Base-by-base conservation (phyloP, 2,113 vertebrate species). In the Pyrgilauda ruficollis region DNA sequence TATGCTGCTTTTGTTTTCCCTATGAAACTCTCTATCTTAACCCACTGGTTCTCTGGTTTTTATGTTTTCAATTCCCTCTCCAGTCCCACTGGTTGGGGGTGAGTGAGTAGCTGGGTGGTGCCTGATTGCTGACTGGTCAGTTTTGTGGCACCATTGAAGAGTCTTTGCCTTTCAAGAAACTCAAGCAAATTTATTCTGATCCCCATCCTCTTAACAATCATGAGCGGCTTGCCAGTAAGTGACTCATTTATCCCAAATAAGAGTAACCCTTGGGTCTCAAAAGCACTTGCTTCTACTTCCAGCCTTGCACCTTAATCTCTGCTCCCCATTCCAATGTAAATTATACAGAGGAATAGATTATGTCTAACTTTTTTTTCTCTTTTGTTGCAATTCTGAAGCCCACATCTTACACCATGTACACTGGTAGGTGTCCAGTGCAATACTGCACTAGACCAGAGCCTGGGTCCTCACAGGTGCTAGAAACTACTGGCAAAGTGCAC, bases 11-110 rank as follows among this genome's bases (percentile, higher is more conserved):
- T 69, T 55, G 2, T 9, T 76, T 89, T 61, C 21, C 21, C 30
- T 53, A 15, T 39, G 35, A 53, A 62, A 46, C 11, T 68, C 41
- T n/a, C 16, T 46, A 7, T 55, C n/a, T 69, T n/a, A 75, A 35
- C 24, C 41, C 6, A 13, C 8, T 10, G 3, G 5, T 62, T 62
- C 30, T 47, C 17, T 55, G 10, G n/a, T 8, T 76, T 68, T 47
- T 35, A 53, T 17, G 8, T 26, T 62, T 62, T 39, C 15, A 18
- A 27, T 55, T 62, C 43, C 11, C 4, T 27, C 30, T 11, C 6
- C 20, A 31, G 0, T 53, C 47, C n/a, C 27, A 21, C 55, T 62
- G 21, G 11, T 0, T 47, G 30, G 1, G 10, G 7, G 9, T n/a
- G 37, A 37, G 7, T 43, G 23, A 74, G 23, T n/a, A 16, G 7